Conservation (phyloP, 2,113 vertebrate genomes). For the Hylia prasina region DNA sequence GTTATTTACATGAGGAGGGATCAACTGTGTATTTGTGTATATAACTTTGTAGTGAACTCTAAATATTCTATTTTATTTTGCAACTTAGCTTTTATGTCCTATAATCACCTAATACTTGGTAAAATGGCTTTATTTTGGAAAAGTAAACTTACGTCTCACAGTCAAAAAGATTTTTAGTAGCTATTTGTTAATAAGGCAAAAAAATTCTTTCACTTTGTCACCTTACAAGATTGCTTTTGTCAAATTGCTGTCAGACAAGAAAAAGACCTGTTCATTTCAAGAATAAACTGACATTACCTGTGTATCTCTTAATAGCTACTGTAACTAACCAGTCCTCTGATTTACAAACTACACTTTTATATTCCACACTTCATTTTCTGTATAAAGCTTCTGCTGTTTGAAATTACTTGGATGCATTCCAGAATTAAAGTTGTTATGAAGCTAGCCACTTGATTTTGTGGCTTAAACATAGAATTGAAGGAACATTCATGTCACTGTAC, state of each 20-base stretch:
- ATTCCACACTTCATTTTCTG: neutral
- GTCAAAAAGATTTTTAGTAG: neutral
- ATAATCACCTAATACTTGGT: neutral
- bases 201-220: neutral
- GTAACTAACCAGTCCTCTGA: neutral
- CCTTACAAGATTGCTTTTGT: neutral
- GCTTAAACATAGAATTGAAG: neutral
- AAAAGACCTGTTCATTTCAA: neutral
- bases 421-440: neutral
- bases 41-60: neutral
- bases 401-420: neutral
- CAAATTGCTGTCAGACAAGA: neutral
- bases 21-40: neutral
- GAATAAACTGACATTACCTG: neutral
- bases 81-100: neutral
- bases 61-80: neutral
- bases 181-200: neutral
- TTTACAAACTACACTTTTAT: neutral
- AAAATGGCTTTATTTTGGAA: neutral
- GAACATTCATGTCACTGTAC: neutral
- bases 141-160: neutral
- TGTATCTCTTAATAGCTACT: accelerated
- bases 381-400: neutral
- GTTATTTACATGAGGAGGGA: neutral
- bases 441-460: neutral